These are phyloP conservation scores for Spermophilus dauricus DNA, from an alignment of 2,113 vertebrate species.

Conservation along the genomic window DNA sequence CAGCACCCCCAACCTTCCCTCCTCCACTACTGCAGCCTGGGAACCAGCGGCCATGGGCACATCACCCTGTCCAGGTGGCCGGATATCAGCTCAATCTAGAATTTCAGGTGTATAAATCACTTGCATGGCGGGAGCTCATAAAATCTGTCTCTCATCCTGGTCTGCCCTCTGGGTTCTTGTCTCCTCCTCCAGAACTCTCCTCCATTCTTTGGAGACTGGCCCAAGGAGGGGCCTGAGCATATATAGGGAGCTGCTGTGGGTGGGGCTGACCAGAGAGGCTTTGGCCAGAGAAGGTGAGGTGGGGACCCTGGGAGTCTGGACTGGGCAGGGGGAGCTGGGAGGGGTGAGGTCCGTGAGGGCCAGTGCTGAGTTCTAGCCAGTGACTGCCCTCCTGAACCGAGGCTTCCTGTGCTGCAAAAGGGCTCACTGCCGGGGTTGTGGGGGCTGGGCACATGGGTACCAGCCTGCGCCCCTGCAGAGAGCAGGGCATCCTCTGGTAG, in stretches of 20 bases:
- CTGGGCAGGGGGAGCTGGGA: not conserved
- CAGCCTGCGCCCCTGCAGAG: not conserved
- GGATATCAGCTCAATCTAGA: constrained; percentile 51
- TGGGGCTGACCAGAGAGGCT: constrained; percentile 4
- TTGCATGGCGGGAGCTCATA: not conserved
- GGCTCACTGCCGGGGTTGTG: not conserved
- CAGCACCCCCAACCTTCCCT: not conserved
- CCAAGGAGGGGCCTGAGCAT: not conserved
- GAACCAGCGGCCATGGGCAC: not conserved
- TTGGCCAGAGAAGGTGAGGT: constrained; percentile 59
- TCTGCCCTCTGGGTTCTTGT: not conserved
- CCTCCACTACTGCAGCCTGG: not conserved
- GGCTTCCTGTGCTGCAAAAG: not conserved
- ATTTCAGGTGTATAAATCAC: constrained; percentile 76
- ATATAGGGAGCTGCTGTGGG: constrained; percentile 50
- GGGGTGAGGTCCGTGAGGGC: not conserved
- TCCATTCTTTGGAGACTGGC: not conserved
- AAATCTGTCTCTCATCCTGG: not conserved
- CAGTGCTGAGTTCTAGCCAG: not conserved
- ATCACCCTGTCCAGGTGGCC: not conserved
- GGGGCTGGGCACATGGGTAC: not conserved
- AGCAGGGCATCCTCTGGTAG: not conserved
- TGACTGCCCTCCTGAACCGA: not conserved
- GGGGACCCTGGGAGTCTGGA: not conserved
- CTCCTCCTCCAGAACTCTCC: not conserved